A percentile compares a stretch with the other conserved stretches of the same genome.
These are phyloP conservation scores for Gila robusta DNA, from an alignment of 2,797 vertebrate genomes.

Conservation along the genomic window DNA sequence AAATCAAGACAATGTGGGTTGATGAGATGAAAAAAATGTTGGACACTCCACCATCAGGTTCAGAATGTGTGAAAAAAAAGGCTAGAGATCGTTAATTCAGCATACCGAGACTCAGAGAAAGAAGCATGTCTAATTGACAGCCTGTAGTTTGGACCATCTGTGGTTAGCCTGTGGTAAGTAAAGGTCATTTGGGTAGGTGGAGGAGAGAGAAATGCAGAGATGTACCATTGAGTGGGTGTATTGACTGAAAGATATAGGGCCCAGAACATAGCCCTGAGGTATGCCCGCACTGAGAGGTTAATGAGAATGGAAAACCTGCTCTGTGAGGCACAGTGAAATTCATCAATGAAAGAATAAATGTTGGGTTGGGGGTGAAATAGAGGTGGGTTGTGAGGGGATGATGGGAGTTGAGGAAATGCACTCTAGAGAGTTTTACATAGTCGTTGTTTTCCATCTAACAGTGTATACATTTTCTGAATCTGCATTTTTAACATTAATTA, in stretches of 20 bases:
- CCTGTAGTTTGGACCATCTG: constrained; percentile 45
- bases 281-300: constrained; percentile 67
- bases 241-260: constrained; percentile 58
- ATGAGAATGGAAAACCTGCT: constrained; percentile 68
- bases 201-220: constrained; percentile 64
- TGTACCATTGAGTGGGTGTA: constrained; percentile 49
- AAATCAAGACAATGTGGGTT: neutral
- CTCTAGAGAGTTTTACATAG: constrained; percentile 2
- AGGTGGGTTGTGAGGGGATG: constrained; percentile 15
- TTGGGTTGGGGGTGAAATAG: constrained; percentile 10
- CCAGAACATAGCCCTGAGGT: constrained; percentile 59
- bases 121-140: constrained; percentile 12
- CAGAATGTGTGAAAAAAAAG: neutral
- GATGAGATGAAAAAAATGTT: neutral
- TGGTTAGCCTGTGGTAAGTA: constrained; percentile 39
- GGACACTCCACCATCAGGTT: neutral
- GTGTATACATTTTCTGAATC: neutral
- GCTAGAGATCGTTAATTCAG: neutral
- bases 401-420: neutral
- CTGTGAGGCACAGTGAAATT: constrained; percentile 52
- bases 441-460: neutral
- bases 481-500: neutral
- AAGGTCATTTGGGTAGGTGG: constrained; percentile 55
- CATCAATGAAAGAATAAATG: constrained; percentile 35
- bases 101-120: neutral